These are phyloP conservation scores for Megalonaias nervosa DNA, from an alignment of 1,140 invertebrate genomes.

Conservation along the genomic window DNA sequence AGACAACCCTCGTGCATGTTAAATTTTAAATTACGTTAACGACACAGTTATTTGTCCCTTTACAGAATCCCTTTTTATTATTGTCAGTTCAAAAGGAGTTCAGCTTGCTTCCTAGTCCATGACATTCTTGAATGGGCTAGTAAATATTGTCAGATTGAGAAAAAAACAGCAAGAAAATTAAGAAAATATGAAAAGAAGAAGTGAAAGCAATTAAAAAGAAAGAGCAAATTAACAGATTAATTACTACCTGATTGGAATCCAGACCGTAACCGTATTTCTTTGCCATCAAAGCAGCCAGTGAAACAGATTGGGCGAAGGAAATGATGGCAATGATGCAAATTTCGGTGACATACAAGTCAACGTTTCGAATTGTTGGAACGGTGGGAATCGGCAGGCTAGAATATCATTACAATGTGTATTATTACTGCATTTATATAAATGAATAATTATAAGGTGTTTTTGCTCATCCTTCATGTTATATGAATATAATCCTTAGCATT, in stretches of 20 bases:
- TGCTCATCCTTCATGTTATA: not conserved
- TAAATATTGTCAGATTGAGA: too few relatives aligned
- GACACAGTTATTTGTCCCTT: too few relatives aligned
- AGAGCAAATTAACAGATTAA: not conserved
- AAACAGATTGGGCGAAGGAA: conserved; percentile 67
- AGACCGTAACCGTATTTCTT: conserved; percentile 69
- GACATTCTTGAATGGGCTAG: too few relatives aligned
- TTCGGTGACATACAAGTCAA: conserved; percentile 24
- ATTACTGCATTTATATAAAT: not conserved
- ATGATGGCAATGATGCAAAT: conserved; percentile 56
- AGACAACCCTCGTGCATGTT: too few relatives aligned
- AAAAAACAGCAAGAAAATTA: too few relatives aligned
- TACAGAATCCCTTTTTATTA: too few relatives aligned
- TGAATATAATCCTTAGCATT: not conserved
- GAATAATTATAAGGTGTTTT: not conserved
- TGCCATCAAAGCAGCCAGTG: conserved; percentile 69
- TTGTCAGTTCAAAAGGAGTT: too few relatives aligned
- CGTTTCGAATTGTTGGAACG: conserved; percentile 23
- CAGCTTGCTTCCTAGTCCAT: too few relatives aligned
- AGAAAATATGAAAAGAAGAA: too few relatives aligned
- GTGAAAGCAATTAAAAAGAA: too few relatives aligned
- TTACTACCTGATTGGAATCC: conserved; percentile 64
- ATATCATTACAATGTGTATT: too few relatives aligned
- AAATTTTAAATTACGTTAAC: too few relatives aligned
- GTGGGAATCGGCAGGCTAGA: conserved; percentile 32